These are phyloP conservation scores for Lasius fuliginosus DNA, from an alignment of 2,888 invertebrate genomes.

Conservation along the genomic window DNA sequence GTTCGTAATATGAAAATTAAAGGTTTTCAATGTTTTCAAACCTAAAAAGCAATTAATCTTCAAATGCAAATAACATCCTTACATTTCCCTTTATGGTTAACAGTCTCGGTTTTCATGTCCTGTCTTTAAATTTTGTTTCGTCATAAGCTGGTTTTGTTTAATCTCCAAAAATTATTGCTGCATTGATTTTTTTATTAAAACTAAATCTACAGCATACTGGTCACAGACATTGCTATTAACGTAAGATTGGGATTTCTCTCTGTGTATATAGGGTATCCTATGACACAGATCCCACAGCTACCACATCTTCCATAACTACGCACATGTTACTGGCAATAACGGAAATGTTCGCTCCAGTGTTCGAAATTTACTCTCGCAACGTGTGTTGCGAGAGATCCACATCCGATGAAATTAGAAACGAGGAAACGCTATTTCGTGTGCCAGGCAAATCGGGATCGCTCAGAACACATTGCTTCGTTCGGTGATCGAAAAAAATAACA, in stretches of 20 bases:
- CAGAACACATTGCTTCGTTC: slow-evolving; percentile 27
- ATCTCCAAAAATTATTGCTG: not conserved
- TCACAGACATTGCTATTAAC: not conserved
- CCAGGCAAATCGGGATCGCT: slow-evolving; percentile 44
- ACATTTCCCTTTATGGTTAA: not conserved
- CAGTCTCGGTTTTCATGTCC: not conserved
- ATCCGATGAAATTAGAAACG: slow-evolving; percentile 54
- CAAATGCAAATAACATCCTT: not conserved
- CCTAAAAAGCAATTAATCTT: not conserved
- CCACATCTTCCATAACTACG: slow-evolving; percentile 31
- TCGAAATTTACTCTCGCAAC: slow-evolving; percentile 54
- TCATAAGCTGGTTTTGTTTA: not conserved
- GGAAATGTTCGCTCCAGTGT: slow-evolving; percentile 27
- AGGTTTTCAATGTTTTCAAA: not conserved
- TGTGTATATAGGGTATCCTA: not conserved
- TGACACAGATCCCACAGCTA: slow-evolving; percentile 41
- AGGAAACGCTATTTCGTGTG: slow-evolving; percentile 29
- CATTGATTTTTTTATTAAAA: not conserved
- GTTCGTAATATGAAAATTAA: not conserved
- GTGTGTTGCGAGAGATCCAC: slow-evolving; percentile 38
- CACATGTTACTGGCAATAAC: slow-evolving; percentile 52
- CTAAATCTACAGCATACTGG: not conserved
- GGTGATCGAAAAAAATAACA: slow-evolving; percentile 39
- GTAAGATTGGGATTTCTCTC: slow-evolving; percentile 12
- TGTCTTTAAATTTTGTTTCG: not conserved